These are phyloP conservation scores for Cynocephalus volans DNA, from an alignment of 2,113 vertebrate species.

Conservation along the genomic window DNA sequence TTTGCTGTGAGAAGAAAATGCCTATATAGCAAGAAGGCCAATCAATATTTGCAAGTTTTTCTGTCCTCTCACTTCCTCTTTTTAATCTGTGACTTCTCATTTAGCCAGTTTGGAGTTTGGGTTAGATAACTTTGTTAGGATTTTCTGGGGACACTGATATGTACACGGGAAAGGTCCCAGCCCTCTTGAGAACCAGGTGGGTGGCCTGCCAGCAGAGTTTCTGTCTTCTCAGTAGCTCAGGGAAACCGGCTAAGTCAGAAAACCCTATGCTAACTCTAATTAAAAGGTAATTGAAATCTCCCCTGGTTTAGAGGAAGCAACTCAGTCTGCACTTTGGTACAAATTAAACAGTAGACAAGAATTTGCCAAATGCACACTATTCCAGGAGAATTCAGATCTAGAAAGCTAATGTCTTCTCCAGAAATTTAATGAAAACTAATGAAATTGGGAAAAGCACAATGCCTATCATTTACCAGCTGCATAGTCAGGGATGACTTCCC, in stretches of 20 bases:
- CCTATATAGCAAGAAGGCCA: neutral
- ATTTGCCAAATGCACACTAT: neutral
- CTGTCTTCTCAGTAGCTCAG: neutral
- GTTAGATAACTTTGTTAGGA: neutral
- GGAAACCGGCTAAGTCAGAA: neutral
- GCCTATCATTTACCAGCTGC: fast-evolving
- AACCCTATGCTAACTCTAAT: neutral
- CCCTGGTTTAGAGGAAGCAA: neutral
- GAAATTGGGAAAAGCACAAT: neutral
- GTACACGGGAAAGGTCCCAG: neutral
- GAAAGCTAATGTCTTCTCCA: neutral
- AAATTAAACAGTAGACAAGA: neutral
- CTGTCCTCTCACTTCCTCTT: neutral
- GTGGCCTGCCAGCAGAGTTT: fast-evolving
- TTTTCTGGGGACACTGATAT: neutral
- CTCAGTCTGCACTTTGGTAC: neutral
- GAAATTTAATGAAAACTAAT: neutral
- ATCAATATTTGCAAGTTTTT: neutral
- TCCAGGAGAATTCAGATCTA: neutral
- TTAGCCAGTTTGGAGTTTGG: neutral
- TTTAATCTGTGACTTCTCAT: neutral
- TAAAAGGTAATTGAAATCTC: neutral
- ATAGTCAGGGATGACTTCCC: neutral
- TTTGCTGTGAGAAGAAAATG: neutral
- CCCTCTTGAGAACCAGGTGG: neutral